A percentile compares a stretch with the other conserved stretches of the same genome.
phyloP scores from a whole-genome alignment of 2,797 vertebrate genomes.

The Miichthys miiuy region DNA sequence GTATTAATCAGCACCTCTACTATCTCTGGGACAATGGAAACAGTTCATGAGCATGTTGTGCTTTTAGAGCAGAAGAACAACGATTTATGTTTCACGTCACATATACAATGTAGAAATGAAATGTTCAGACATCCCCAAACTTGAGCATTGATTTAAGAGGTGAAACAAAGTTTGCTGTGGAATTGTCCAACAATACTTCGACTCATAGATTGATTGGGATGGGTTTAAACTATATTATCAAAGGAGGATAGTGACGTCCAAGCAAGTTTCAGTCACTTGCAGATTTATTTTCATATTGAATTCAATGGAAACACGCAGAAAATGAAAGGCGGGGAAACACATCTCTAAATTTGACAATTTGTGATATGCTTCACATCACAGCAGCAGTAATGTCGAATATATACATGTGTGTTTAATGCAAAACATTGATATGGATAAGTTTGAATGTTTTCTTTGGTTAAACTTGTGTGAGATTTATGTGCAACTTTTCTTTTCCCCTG shows the following conservation, averaged over 20 bases:
- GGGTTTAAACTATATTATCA: background rate
- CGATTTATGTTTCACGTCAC: background rate
- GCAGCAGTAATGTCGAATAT: background rate
- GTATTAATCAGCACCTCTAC: constrained; percentile 5
- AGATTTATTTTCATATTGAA: background rate
- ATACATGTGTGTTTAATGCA: background rate
- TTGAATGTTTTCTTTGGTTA: no score
- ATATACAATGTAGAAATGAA: background rate
- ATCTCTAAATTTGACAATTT: background rate
- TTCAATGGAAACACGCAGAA: no score
- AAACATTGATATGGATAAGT: background rate
- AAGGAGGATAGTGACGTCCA: no score
- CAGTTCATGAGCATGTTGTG: no score
- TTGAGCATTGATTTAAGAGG: background rate
- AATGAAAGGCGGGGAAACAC: background rate
- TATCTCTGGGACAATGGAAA: background rate
- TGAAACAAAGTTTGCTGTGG: background rate
- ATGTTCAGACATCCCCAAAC: background rate
- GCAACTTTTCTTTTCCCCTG: background rate
- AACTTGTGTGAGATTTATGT: background rate
- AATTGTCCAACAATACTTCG: background rate
- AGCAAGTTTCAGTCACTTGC: background rate
- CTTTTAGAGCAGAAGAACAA: background rate
- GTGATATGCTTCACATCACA: background rate
- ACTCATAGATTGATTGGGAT: background rate